Percentiles rank a stretch among this genome's conserved stretches.
Evolutionary conservation across 1,140 invertebrate species (phyloP).

Genomic region (Trichomalopsis sarcophagae): DNA sequence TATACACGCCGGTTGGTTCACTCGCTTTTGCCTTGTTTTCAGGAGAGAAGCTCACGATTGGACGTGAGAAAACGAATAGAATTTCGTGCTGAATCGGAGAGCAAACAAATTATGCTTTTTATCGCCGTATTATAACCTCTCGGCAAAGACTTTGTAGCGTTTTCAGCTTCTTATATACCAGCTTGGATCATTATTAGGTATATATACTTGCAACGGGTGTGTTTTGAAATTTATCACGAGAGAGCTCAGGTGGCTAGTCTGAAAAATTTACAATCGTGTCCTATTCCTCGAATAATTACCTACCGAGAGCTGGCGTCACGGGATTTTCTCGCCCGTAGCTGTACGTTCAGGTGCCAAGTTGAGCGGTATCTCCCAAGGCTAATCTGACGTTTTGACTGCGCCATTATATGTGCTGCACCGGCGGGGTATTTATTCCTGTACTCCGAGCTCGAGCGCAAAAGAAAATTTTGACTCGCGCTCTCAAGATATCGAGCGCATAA

Average conservation of each 20-base stretch:
- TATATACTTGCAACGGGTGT: background rate
- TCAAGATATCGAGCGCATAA: background rate
- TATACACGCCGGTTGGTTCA: background rate
- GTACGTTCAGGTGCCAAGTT: background rate
- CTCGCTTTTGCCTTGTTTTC: background rate
- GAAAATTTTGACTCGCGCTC: background rate
- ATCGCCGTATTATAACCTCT: constrained; percentile 22
- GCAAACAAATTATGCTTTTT: constrained; percentile 49
- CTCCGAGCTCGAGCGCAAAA: background rate
- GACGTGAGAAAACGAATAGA: background rate
- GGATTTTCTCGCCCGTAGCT: background rate
- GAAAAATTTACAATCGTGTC: background rate
- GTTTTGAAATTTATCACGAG: background rate
- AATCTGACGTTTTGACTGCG: background rate
- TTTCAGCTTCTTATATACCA: background rate
- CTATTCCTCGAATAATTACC: background rate
- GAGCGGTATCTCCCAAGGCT: background rate
- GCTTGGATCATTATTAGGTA: background rate
- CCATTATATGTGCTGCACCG: background rate
- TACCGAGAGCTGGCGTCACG: background rate
- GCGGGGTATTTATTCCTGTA: constrained; percentile 12
- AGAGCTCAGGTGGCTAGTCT: background rate
- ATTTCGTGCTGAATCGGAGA: background rate
- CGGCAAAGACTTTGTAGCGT: background rate
- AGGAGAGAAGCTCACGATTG: background rate